Percentiles rank a stretch among this genome's conserved stretches.
phyloP scores from a whole-genome alignment of 2,797 vertebrate genomes.

The Bucorvus abyssinicus region DNA sequence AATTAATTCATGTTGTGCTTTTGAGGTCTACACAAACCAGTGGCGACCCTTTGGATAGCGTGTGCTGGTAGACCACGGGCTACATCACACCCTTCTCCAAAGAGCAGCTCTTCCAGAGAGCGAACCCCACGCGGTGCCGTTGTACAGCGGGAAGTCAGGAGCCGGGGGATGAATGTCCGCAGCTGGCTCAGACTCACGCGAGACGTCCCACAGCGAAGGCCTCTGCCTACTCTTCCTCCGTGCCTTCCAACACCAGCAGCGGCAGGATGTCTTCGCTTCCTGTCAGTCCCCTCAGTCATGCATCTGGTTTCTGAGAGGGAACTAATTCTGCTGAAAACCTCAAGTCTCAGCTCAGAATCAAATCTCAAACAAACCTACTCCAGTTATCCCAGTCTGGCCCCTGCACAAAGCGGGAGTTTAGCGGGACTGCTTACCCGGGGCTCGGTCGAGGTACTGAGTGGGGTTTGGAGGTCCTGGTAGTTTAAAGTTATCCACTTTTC shows the following conservation, averaged over 20 bases:
- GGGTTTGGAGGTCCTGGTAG: neutral
- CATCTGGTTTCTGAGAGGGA: neutral
- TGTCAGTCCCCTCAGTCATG: neutral
- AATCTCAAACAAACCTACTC: neutral
- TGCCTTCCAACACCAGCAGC: neutral
- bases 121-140: rapidly evolving
- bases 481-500: neutral
- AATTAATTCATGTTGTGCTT: constrained; percentile 47
- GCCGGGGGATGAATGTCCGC: neutral
- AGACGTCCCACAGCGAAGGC: neutral
- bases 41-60: neutral
- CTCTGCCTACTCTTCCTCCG: neutral
- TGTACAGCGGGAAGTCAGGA: rapidly evolving
- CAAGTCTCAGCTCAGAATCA: neutral
- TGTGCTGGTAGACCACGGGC: neutral
- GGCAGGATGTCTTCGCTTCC: rapidly evolving
- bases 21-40: constrained; percentile 1
- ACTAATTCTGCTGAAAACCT: neutral
- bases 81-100: neutral
- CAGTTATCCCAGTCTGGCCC: neutral
- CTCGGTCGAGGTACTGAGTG: neutral
- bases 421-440: neutral
- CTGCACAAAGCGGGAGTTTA: neutral
- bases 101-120: neutral
- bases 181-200: neutral